A percentile compares a stretch with the other conserved stretches of the same genome.
Evolutionary conservation across 2,113 vertebrate species (phyloP).

Genomic region (Plecturocebus donacophilus): DNA sequence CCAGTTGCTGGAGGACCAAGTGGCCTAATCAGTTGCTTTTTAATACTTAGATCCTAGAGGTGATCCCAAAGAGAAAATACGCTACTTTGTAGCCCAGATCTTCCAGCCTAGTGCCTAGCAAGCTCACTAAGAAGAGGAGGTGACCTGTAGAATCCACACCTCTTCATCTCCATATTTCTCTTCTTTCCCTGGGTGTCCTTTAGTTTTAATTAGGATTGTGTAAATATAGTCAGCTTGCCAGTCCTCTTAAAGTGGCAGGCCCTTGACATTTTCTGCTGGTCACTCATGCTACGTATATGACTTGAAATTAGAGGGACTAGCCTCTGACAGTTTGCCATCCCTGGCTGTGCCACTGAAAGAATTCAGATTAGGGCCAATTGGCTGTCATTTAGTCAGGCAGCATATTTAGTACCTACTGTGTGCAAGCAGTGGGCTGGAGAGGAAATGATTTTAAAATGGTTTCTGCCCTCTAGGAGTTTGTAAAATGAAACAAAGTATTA

Average conservation of each 20-base stretch:
- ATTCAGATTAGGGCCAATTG: conserved; percentile 18
- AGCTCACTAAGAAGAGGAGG: background rate
- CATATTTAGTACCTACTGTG: conserved; percentile 10
- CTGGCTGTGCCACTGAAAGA: conserved; percentile 33
- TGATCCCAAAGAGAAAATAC: background rate
- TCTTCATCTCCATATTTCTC: conserved; percentile 19
- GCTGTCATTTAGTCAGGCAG: background rate
- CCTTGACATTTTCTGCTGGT: background rate
- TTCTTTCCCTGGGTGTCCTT: conserved; percentile 50
- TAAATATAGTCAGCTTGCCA: conserved; percentile 40
- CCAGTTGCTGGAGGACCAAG: conserved; percentile 47
- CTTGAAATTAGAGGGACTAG: conserved; percentile 52
- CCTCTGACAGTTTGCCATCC: background rate
- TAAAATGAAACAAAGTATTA: conserved; percentile 15
- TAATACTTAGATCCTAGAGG: background rate
- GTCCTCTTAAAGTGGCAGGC: conserved; percentile 50
- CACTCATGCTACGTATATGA: background rate
- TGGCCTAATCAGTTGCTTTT: conserved; percentile 44
- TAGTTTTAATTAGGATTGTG: conserved; percentile 57
- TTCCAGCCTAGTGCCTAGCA: no score
- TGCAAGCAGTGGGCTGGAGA: background rate
- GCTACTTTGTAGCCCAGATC: background rate
- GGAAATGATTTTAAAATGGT: background rate
- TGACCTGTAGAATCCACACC: background rate
- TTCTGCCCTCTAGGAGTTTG: background rate